Evolutionary conservation across 2,797 vertebrate species (phyloP).

Genomic region (Lateolabrax maculatus): DNA sequence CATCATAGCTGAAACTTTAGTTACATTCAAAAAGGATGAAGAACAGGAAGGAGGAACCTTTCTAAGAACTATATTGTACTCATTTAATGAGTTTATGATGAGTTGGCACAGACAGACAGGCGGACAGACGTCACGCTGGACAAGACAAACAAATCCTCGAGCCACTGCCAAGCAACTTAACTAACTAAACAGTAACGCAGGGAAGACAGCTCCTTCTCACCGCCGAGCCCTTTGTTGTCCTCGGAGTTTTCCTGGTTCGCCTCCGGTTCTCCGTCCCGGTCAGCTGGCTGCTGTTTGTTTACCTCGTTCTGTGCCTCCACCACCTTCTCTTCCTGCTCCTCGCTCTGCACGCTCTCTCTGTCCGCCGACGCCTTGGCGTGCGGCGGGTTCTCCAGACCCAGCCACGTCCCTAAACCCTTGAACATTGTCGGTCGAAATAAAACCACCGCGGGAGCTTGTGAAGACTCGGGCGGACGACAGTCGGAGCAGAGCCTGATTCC

Average conservation of each 20-base stretch:
- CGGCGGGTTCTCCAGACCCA: conserved; percentile 76
- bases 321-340: conserved; percentile 71
- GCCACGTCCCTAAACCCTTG: conserved; percentile 79
- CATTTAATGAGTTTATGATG: too few relatives aligned
- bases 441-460: rapidly evolving
- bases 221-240: conserved; percentile 72
- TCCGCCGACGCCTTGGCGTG: conserved; percentile 40
- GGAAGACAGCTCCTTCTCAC: conserved; percentile 48
- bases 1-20: not conserved
- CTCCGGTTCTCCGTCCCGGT: conserved; percentile 43
- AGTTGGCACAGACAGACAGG: not conserved
- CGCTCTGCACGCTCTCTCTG: conserved; percentile 18
- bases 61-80: rapidly evolving
- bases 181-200: rapidly evolving
- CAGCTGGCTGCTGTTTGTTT: conserved; percentile 80
- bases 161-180: not conserved
- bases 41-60: too few relatives aligned
- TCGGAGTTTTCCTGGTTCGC: conserved; percentile 28
- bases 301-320: conserved; percentile 81
- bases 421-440: conserved; percentile 68
- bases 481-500: not conserved
- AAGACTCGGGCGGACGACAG: not conserved
- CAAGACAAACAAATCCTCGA: not conserved
- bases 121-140: not conserved
- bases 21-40: too few relatives aligned